phyloP scores from a whole-genome alignment of 2,888 invertebrate genomes.

The Sepioteuthis lessoniana region DNA sequence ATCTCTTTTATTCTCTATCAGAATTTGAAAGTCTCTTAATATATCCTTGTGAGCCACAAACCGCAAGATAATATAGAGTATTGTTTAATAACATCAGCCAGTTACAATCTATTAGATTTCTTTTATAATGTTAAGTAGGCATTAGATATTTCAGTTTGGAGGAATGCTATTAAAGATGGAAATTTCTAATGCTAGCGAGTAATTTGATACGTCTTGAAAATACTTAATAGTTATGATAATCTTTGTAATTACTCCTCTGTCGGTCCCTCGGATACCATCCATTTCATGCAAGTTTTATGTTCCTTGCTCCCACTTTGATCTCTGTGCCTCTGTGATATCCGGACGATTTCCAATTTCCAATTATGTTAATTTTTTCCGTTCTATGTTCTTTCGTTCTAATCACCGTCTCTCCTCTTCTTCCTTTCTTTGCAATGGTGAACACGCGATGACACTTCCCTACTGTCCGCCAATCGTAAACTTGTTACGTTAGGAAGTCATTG shows the following conservation, averaged over 20 bases:
- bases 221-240: not conserved
- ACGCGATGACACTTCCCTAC: not conserved
- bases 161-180: constrained; percentile 1
- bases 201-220: constrained; percentile 6
- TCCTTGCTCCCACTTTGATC: not conserved
- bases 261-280: not conserved
- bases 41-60: not conserved
- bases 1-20: not conserved
- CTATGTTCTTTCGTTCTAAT: not conserved
- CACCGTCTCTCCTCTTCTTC: not conserved
- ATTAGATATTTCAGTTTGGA: not conserved
- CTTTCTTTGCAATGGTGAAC: not conserved
- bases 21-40: not conserved
- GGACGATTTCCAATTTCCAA: not conserved
- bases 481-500: not conserved
- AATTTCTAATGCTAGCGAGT: not conserved
- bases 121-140: not conserved
- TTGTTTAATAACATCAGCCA: not conserved
- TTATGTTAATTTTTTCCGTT: not conserved
- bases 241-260: not conserved
- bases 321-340: not conserved
- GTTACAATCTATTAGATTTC: not conserved
- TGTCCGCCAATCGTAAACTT: not conserved
- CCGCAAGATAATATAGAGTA: not conserved
- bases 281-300: not conserved